A percentile compares a stretch with the other conserved stretches of the same genome.
These are phyloP conservation scores for Fundulus diaphanus DNA, from an alignment of 2,797 vertebrate species.

Conservation along the genomic window DNA sequence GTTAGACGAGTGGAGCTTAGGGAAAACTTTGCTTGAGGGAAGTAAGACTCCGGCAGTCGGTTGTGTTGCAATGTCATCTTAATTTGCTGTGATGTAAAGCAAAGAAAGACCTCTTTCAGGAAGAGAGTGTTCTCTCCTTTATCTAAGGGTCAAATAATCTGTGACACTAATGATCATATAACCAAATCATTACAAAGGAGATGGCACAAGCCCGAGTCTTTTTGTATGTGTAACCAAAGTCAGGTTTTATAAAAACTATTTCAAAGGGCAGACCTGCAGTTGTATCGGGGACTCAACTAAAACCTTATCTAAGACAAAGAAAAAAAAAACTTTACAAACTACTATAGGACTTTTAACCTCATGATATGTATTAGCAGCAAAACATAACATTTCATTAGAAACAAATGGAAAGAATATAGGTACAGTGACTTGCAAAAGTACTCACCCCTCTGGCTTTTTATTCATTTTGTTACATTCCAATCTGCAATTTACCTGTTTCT, in stretches of 20 bases:
- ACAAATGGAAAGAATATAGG: background rate
- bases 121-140: conserved; percentile 39
- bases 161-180: conserved; percentile 55
- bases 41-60: conserved; percentile 46
- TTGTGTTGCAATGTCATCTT: conserved; percentile 46
- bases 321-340: background rate
- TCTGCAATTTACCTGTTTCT: no score
- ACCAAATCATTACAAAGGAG: conserved; percentile 36
- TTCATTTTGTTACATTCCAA: no score
- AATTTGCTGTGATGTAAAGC: conserved; percentile 37
- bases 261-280: background rate
- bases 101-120: conserved; percentile 41
- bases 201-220: conserved; percentile 25
- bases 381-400: background rate
- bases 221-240: conserved; percentile 14
- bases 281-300: background rate
- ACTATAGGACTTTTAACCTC: background rate
- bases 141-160: conserved; percentile 52
- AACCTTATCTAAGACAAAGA: background rate
- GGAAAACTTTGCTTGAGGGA: conserved; percentile 66
- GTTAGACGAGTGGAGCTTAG: conserved; percentile 47
- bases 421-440: no score
- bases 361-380: background rate
- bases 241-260: conserved; percentile 24
- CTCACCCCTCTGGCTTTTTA: no score